Percentiles rank a stretch among this genome's conserved stretches.
Conservation (phyloP, 2,888 invertebrate species). For the Crossocerus cetratus region DNA sequence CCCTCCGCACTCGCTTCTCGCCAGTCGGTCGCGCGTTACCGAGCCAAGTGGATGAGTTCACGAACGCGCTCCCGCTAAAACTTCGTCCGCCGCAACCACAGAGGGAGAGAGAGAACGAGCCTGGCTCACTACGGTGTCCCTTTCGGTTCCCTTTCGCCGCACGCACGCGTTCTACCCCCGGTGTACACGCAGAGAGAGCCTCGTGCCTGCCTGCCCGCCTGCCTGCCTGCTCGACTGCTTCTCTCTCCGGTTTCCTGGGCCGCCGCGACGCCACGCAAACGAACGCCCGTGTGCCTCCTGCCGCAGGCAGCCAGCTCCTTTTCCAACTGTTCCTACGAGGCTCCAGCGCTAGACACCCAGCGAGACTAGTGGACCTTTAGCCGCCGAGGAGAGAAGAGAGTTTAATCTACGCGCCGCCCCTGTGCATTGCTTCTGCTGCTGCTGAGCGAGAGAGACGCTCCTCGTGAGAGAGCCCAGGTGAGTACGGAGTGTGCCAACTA, state of each 20-base stretch:
- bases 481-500: constrained; percentile 28
- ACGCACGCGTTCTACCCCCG: constrained; percentile 14
- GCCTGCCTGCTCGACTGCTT: constrained; percentile 13
- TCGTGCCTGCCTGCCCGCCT: neutral
- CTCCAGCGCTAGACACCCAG: constrained; percentile 22
- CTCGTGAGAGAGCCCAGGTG: constrained; percentile 39
- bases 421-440: neutral
- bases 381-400: constrained; percentile 18
- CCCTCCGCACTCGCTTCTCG: constrained; percentile 56
- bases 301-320: neutral
- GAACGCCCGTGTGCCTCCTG: constrained; percentile 7
- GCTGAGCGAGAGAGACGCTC: constrained; percentile 35
- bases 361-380: constrained; percentile 22
- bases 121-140: constrained; percentile 27
- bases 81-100: constrained; percentile 10
- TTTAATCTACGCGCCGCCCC: constrained; percentile 31
- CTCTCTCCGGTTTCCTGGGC: constrained; percentile 21
- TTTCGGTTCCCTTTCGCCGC: constrained; percentile 19
- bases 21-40: constrained; percentile 74
- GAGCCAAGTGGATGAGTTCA: constrained; percentile 70
- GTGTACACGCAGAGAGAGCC: neutral
- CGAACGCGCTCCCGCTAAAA: constrained; percentile 64
- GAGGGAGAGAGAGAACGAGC: constrained; percentile 3
- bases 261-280: constrained; percentile 38
- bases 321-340: neutral